These are phyloP conservation scores for Mythimna loreyi DNA, from an alignment of 2,888 invertebrate species.

Conservation along the genomic window DNA sequence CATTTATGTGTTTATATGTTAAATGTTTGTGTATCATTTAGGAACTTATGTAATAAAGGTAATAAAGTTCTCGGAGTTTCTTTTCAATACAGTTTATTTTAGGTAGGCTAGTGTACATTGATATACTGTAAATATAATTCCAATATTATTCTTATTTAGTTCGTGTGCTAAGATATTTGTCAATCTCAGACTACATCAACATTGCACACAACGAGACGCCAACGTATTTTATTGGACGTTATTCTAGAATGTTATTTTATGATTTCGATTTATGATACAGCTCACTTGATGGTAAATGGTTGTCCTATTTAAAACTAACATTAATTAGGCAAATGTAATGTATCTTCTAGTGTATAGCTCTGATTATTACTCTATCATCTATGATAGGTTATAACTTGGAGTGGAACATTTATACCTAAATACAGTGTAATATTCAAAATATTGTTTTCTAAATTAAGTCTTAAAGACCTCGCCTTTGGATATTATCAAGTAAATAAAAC, in stretches of 20 bases:
- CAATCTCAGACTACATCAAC: conserved; percentile 20
- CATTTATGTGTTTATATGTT: conserved; percentile 69
- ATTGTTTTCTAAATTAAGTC: neutral
- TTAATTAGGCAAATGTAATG: conserved; percentile 39
- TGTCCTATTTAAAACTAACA: conserved; percentile 47
- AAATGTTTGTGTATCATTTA: conserved; percentile 70
- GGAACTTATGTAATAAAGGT: conserved; percentile 81
- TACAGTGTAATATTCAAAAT: neutral
- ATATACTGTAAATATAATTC: conserved; percentile 44
- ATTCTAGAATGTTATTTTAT: conserved; percentile 44
- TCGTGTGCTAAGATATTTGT: conserved; percentile 30
- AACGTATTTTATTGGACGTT: conserved; percentile 34
- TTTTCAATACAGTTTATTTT: conserved; percentile 67
- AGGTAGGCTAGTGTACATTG: conserved; percentile 30
- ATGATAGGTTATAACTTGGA: conserved; percentile 6
- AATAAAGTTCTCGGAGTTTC: conserved; percentile 80
- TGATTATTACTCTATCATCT: conserved; percentile 17
- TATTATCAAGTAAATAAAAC: neutral
- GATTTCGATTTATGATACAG: conserved; percentile 40
- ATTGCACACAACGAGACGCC: conserved; percentile 47
- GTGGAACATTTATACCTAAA: conserved; percentile 1
- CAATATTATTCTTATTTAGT: conserved; percentile 28
- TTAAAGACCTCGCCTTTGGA: neutral
- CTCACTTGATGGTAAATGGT: conserved; percentile 62
- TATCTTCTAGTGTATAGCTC: conserved; percentile 36